Evolutionary conservation across 2,113 vertebrate species (phyloP).

Genomic region (Oriolus oriolus): DNA sequence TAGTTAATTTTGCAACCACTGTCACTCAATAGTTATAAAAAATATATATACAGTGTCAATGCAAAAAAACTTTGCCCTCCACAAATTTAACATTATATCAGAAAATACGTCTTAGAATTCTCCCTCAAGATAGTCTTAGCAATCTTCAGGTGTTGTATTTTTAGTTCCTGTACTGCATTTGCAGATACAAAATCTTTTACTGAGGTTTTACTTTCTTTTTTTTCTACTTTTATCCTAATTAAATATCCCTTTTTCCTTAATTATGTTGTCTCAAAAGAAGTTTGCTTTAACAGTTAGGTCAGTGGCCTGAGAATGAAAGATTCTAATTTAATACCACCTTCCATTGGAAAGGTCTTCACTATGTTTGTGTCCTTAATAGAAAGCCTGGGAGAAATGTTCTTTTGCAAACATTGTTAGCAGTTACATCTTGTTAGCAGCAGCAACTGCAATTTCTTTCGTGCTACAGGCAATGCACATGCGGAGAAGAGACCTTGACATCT

Average conservation of each 20-base stretch:
- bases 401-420: background rate
- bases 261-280: background rate
- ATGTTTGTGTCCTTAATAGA: background rate
- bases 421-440: background rate
- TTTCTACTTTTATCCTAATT: background rate
- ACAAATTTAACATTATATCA: background rate
- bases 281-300: background rate
- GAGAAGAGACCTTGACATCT: background rate
- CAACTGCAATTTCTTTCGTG: background rate
- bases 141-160: background rate
- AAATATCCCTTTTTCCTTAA: background rate
- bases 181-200: background rate
- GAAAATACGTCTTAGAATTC: background rate
- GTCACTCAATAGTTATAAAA: background rate
- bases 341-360: background rate
- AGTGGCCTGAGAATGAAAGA: background rate
- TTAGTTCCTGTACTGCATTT: background rate
- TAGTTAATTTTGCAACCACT: background rate
- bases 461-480: background rate
- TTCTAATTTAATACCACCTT: background rate
- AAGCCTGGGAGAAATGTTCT: background rate
- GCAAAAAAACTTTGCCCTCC: background rate
- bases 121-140: background rate
- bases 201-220: background rate
- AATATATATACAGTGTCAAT: fast-evolving